Evolutionary conservation across 2,888 invertebrate genomes (phyloP), one percentile per base, ranked within the genome.

Genomic region (Fabriciana adippe): DNA sequence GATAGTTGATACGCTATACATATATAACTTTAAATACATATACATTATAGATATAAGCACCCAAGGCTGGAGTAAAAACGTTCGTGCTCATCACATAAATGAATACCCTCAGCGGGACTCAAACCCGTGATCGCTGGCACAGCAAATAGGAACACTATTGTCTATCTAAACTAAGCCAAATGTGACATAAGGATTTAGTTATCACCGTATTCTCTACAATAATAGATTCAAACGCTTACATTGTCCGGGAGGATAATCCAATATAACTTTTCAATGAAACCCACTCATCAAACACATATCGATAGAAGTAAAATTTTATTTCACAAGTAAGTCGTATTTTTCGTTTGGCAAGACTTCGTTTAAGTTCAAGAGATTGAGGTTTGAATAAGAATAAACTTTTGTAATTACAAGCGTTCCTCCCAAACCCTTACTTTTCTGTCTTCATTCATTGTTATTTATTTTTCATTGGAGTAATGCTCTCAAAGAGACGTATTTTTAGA

Each of bases 311-410:
- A 64, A 55, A 51, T 56, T 56, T 56, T 50, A 35, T 59, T 59
- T 54, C n/a, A 54, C 54, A 54, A 18, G 48, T 21, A 54, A 31
- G 16, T 54, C 31, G 16, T 4, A 57, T 55, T 69, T 69, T 63
- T 67, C 53, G 26, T 67, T 70, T 61, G 64, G 61, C 55, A 35
- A 64, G 55, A 45, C 51, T 67, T 45, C 35, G 6, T 31, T 48
- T 11, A 55, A 53, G 50, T 56, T 61, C 55, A 31, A 47, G 41
- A 62, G 41, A 62, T 60, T 68, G 47, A 63, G 62, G 59, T 66
- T 68, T 66, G 55, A 68, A 70, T 64, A 56, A 64, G 64, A 60
- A 51, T 62, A 55, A 70, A 70, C 66, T 70, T 70, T 66, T 60
- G 50, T 70, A 68, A 68, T 70, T 66, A 66, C 66, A 59, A 65